phyloP scores from a whole-genome alignment of 2,888 invertebrate species.

The Melinopterus prodromus region DNA sequence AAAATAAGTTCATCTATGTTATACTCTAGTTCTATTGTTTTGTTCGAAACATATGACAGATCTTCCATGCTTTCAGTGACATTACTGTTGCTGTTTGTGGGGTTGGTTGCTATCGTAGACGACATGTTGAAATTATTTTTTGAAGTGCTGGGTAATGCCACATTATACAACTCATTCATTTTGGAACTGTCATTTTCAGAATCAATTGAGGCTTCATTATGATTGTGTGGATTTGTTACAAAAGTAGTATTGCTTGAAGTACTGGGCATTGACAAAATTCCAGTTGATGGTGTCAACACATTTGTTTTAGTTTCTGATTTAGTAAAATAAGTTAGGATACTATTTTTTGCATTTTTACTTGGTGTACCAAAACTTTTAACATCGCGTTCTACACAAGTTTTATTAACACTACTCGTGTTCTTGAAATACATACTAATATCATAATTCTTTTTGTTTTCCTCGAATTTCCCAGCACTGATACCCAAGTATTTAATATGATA shows the following conservation, averaged over 20 bases:
- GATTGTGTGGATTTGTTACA: too few relatives aligned
- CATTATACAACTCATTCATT: not conserved
- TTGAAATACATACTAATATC: constrained; percentile 69
- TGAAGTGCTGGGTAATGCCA: not conserved
- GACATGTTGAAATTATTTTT: not conserved
- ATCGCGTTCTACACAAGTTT: not conserved
- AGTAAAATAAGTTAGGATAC: not conserved
- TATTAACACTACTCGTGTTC: constrained; percentile 44
- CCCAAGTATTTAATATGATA: constrained; percentile 74
- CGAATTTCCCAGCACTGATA: constrained; percentile 83
- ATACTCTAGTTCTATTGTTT: constrained; percentile 8
- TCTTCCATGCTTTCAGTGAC: not conserved
- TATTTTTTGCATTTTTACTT: not conserved
- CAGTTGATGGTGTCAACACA: not conserved
- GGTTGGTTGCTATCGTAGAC: not conserved
- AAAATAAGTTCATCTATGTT: constrained; percentile 9
- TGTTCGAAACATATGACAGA: not conserved
- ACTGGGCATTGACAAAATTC: not conserved
- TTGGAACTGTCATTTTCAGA: not conserved
- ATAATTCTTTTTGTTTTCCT: constrained; percentile 67
- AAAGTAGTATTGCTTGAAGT: not conserved
- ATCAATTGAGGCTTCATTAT: too few relatives aligned
- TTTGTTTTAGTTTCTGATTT: not conserved
- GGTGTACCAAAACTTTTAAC: not conserved
- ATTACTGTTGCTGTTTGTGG: not conserved